These are phyloP conservation scores for Drosophila ustulata DNA, from an alignment of 2,888 invertebrate species.

Conservation along the genomic window DNA sequence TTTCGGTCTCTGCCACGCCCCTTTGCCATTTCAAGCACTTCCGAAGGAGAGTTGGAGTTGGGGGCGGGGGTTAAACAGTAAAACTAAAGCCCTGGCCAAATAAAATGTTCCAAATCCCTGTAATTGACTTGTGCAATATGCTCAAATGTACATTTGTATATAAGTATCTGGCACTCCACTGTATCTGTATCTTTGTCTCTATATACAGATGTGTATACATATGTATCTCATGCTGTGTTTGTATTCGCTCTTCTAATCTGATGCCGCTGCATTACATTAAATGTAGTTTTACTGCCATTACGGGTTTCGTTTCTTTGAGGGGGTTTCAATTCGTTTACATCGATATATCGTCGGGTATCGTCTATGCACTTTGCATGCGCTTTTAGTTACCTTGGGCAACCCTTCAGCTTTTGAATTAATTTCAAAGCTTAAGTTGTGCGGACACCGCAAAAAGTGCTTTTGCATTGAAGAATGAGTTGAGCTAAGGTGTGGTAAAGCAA, in stretches of 20 bases:
- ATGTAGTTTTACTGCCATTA: constrained; percentile 38
- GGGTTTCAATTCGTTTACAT: not conserved
- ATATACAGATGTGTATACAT: constrained; percentile 1
- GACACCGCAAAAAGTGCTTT: constrained; percentile 1
- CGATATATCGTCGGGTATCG: constrained; percentile 5
- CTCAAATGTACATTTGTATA: constrained; percentile 49
- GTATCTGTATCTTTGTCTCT: constrained; percentile 10
- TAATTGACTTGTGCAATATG: constrained; percentile 76
- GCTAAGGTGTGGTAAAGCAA: constrained; percentile 1
- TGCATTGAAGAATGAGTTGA: not conserved
- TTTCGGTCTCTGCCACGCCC: constrained; percentile 33
- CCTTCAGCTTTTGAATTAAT: constrained; percentile 42
- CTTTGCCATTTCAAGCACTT: constrained; percentile 24
- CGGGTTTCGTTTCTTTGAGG: not conserved
- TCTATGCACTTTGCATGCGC: constrained; percentile 54
- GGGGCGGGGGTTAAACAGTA: constrained; percentile 23
- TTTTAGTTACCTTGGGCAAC: constrained; percentile 44
- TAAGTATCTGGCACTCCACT: constrained; percentile 16
- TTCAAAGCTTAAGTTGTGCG: constrained; percentile 35
- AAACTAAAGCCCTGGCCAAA: constrained; percentile 64
- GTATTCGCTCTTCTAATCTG: constrained; percentile 45
- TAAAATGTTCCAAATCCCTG: constrained; percentile 70
- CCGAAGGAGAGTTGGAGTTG: too few species aligned
- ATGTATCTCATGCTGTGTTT: constrained; percentile 15
- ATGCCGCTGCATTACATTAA: constrained; percentile 51